Base-by-base conservation (phyloP, 2,888 invertebrate genomes). In the Tachina grossa region DNA sequence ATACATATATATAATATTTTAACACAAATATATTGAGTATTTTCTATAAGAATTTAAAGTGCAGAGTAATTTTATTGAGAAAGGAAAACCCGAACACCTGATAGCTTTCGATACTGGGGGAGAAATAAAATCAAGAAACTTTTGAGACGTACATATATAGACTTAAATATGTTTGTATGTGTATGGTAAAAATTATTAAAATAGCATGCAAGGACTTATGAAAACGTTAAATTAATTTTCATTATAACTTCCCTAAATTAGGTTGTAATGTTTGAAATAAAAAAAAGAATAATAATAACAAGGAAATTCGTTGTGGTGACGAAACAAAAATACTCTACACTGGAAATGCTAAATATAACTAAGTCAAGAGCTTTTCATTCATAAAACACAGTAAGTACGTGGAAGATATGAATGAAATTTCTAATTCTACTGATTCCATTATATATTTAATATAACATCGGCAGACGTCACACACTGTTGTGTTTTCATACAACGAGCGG, bases 21-120 rank as follows among this genome's bases (percentile, higher is more conserved):
- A 45, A 45, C n/a, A 10, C 3, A 71, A 9, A 47, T 72, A 68
- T 79, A 85, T 85, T 85, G 79, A 75, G 75, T 66, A 79, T 74
- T 82, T 82, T 65, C 71, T 39, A 79, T 74, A 45, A 75, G 69
- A 65, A 69, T 65, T 75, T 31, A 22, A 74, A 63, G 53, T 57
- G 47, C 72, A 63, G 74, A 68, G 68, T 22, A 47, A 65, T 68
- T 79, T 75, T 16, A 49, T 80, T 61, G 45, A 72, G 49, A 69
- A 72, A n/a, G 22, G 22, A 43, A 53, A 22, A 57, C 59, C n/a
- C 0, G 39, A 76, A 71, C 85, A 85, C 85, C 85, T 85, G 85
- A 51, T 80, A 66, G 45, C 19, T 19, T 41, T 53, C 39, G 22
- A 14, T 76, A 51, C 8, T 49, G 41, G 57, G 65, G n/a, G 14